Percentiles rank a stretch among this genome's conserved stretches.
These are phyloP conservation scores for Myanophis thanlyinensis DNA, from an alignment of 2,113 vertebrate species.

Conservation along the genomic window DNA sequence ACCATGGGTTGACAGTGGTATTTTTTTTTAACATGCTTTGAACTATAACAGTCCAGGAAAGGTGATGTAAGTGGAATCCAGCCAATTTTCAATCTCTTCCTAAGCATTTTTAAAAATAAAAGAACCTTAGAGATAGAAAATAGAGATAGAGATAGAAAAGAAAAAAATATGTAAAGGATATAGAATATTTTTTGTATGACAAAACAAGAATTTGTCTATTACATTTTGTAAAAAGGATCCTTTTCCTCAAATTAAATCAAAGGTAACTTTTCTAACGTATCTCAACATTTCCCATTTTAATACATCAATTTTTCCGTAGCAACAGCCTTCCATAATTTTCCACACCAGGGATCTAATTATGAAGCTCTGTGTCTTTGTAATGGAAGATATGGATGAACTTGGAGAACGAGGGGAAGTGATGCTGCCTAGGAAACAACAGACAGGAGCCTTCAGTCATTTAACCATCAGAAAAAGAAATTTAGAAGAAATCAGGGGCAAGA, in stretches of 20 bases:
- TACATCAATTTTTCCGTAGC: neutral
- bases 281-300: neutral
- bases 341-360: neutral
- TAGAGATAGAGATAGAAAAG: too few species aligned
- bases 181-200: neutral
- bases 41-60: slow-evolving; percentile 32
- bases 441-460: too few species aligned
- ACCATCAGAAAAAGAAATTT: too few species aligned
- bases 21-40: slow-evolving; percentile 49
- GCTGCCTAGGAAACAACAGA: neutral
- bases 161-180: too few species aligned
- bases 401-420: neutral
- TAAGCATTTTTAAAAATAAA: neutral
- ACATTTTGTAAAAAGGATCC: neutral
- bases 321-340: neutral
- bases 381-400: neutral
- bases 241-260: neutral
- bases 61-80: neutral
- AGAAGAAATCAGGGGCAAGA: too few species aligned
- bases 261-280: neutral
- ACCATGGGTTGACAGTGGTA: slow-evolving; percentile 32
- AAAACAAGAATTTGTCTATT: neutral
- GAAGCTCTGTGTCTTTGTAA: neutral
- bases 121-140: too few species aligned
- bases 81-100: neutral